These are phyloP conservation scores for Campoplex nolae DNA, from an alignment of 2,888 invertebrate genomes.

Conservation along the genomic window DNA sequence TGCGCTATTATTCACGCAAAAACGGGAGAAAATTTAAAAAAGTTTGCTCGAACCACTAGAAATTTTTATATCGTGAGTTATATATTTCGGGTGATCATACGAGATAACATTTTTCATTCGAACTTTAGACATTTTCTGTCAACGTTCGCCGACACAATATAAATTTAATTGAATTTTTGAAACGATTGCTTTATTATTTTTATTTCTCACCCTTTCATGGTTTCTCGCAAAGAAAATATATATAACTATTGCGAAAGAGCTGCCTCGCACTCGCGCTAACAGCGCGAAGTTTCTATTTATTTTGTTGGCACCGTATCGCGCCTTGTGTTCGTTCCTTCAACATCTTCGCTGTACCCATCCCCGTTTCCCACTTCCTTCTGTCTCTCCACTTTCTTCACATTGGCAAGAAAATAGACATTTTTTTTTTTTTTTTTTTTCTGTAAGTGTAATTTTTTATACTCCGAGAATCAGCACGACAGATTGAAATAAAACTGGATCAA, in stretches of 20 bases:
- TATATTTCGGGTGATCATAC: background rate
- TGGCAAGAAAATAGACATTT: slow-evolving; percentile 17
- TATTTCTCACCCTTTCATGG: background rate
- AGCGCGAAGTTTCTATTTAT: slow-evolving; percentile 61
- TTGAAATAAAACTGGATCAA: slow-evolving; percentile 28
- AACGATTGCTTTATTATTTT: background rate
- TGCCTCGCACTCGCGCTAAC: slow-evolving; percentile 37
- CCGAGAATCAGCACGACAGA: slow-evolving; percentile 11
- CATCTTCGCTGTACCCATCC: slow-evolving; percentile 1
- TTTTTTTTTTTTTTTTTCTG: slow-evolving; percentile 37
- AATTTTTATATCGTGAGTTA: background rate
- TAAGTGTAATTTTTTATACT: slow-evolving; percentile 21
- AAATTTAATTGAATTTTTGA: background rate
- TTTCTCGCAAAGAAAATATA: slow-evolving; percentile 14
- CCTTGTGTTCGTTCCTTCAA: slow-evolving; percentile 26
- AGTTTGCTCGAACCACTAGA: background rate
- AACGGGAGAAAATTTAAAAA: background rate
- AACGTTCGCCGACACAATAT: background rate
- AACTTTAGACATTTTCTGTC: background rate
- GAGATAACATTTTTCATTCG: background rate
- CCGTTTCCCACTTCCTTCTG: background rate
- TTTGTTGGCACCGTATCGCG: slow-evolving; percentile 64
- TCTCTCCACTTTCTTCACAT: slow-evolving; percentile 42
- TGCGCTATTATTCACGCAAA: slow-evolving; percentile 12
- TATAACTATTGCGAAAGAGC: slow-evolving; percentile 36